A percentile compares a stretch with the other conserved stretches of the same genome.
Conservation (phyloP, 2,888 invertebrate species). For the Diaphora mendica region DNA sequence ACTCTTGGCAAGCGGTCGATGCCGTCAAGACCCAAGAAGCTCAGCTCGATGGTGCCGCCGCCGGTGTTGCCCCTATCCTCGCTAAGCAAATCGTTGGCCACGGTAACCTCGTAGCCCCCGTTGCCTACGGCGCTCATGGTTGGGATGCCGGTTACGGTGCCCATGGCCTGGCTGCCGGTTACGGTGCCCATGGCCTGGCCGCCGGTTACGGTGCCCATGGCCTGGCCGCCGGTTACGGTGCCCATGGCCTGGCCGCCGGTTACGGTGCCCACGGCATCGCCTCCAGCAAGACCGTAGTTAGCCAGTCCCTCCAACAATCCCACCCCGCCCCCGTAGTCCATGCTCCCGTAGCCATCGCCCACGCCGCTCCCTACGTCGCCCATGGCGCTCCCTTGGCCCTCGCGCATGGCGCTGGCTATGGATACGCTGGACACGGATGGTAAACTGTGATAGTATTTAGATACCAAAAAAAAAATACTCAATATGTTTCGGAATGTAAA, state of each 20-base stretch:
- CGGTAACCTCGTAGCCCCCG: conserved; percentile 52
- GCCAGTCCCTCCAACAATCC: conserved; percentile 75
- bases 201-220: conserved; percentile 48
- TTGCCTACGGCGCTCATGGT: conserved; percentile 51
- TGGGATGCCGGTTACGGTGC: conserved; percentile 55
- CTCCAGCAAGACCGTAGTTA: conserved; percentile 69
- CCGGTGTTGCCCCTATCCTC: conserved; percentile 77
- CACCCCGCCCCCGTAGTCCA: conserved; percentile 71
- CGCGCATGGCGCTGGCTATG: conserved; percentile 49
- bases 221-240: conserved; percentile 49
- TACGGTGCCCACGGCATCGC: conserved; percentile 53
- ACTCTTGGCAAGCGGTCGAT: conserved; percentile 81
- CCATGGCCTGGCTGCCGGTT: conserved; percentile 55
- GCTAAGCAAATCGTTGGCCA: conserved; percentile 80
- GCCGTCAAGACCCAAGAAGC: conserved; percentile 80
- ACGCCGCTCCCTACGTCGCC: conserved; percentile 56
- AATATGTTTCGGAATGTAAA: conserved; percentile 75
- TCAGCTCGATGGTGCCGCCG: conserved; percentile 80
- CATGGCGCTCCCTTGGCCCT: conserved; percentile 53
- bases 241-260: conserved; percentile 57
- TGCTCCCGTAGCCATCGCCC: conserved; percentile 48
- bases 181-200: conserved; percentile 49
- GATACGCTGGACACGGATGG: conserved; percentile 72
- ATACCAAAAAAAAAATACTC: conserved; percentile 82
- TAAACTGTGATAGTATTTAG: conserved; percentile 81